Conservation (phyloP, 2,113 vertebrate genomes). For the Salvelinus fontinalis region DNA sequence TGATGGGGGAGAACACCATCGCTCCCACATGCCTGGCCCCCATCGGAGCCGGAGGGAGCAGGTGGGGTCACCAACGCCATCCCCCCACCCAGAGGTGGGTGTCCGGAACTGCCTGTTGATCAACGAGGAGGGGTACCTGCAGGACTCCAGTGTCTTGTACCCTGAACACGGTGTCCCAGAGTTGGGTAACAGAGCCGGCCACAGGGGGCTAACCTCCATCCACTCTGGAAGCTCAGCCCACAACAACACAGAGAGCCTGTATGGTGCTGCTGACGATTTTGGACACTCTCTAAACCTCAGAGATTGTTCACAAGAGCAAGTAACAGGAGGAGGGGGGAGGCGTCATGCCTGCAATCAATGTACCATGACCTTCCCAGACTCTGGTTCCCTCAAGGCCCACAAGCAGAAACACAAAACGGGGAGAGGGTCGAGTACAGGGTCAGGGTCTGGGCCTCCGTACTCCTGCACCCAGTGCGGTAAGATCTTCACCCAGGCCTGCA, state of each 20-base stretch:
- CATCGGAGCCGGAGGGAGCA: conserved; percentile 27
- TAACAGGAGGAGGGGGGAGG: conserved; percentile 40
- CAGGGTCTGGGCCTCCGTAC: conserved; percentile 38
- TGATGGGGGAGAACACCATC: conserved; percentile 46
- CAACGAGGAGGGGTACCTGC: conserved; percentile 75
- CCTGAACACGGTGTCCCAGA: conserved; percentile 43
- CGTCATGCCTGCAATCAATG: conserved; percentile 58
- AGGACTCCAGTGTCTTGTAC: conserved; percentile 60
- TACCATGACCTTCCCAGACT: conserved; percentile 55
- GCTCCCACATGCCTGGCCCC: conserved; percentile 35
- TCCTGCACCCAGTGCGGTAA: conserved; percentile 74
- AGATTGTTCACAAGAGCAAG: conserved; percentile 51
- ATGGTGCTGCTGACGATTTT: conserved; percentile 26
- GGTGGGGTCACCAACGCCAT: neutral
- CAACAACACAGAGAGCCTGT: conserved; percentile 40
- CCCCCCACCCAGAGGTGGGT: conserved; percentile 45
- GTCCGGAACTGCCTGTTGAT: conserved; percentile 73
- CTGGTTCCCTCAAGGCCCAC: conserved; percentile 59
- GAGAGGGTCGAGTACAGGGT: conserved; percentile 7
- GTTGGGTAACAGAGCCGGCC: conserved; percentile 39
- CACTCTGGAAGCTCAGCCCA: conserved; percentile 28
- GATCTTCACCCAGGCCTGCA: conserved; percentile 72
- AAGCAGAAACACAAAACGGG: conserved; percentile 52
- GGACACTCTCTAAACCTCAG: conserved; percentile 40
- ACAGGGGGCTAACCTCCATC: conserved; percentile 44